Evolutionary conservation across 2,888 invertebrate genomes (phyloP), one percentile per base, ranked within the genome.

Genomic region (Incurvaria masculella): DNA sequence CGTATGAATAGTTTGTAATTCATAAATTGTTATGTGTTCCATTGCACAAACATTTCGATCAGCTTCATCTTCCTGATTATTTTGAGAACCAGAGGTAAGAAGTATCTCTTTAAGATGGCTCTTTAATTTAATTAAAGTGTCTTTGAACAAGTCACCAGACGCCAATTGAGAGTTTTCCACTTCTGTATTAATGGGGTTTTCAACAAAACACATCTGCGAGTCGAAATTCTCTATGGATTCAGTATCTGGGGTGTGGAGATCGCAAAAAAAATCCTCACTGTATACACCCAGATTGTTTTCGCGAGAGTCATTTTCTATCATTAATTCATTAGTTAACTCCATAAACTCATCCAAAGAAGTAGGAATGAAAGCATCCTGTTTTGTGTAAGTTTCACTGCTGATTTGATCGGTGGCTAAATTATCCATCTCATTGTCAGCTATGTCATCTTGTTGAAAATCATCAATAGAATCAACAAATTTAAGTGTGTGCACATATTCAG

Each of bases 351-450:
- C 71, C 53, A 78, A 64, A 55, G 73, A 72, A 14, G 62, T 63
- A 5, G 74, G 63, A 42, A n/a, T 42, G n/a, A 42, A 21, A 14
- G 20, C 4, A 42, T 56, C 73, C 74, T 10, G 71, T 59, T 78
- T 78, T 27, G 78, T 78, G 46, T 78, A 78, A 17, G 78, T 76
- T 44, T 74, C 74, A 40, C 76, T 69, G 56, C 76, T 78, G 2
- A 74, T 72, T 51, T 70, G 67, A 19, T 38, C 73, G 66, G 55
- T 19, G 14, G 23, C 66, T 63, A 41, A 21, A 2, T 62, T 59
- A 41, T 64, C 59, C 44, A 62, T 59, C 46, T 57, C 61, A 41
- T 55, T 52, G 18, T 59, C 43, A 16, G 10, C 27, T 18, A 27
- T 14, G 11, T 49, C 11, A 19, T 44, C 33, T 48, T 11, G 18